These are phyloP conservation scores for Sceloporus undulatus DNA, from an alignment of 2,113 vertebrate genomes.

Conservation along the genomic window DNA sequence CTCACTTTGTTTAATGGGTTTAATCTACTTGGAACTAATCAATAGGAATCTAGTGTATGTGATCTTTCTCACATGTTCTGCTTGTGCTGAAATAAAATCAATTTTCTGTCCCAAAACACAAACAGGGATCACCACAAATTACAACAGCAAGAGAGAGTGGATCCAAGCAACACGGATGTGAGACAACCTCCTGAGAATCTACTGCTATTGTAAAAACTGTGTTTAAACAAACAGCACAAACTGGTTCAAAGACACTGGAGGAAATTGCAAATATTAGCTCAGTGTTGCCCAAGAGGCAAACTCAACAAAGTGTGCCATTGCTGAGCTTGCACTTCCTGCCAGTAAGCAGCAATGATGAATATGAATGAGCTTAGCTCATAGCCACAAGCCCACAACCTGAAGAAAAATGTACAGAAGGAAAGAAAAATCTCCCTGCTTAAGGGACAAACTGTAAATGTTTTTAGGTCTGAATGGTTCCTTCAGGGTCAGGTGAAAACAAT, in stretches of 20 bases:
- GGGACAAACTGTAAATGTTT: neutral
- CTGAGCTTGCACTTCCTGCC: neutral
- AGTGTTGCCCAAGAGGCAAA: neutral
- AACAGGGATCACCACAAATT: neutral
- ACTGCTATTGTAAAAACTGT: neutral
- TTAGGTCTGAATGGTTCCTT: neutral
- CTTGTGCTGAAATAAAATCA: no score
- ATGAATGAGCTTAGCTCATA: neutral
- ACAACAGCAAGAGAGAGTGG: neutral
- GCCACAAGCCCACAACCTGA: neutral
- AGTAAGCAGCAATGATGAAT: neutral
- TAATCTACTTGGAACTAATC: neutral
- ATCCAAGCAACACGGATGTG: neutral
- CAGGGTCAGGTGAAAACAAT: neutral
- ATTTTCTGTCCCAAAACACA: neutral
- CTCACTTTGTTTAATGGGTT: no score
- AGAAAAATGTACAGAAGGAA: neutral
- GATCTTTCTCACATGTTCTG: neutral
- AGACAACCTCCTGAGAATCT: neutral
- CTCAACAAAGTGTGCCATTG: neutral
- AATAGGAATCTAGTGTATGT: neutral
- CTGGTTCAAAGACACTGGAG: neutral
- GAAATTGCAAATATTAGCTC: slow-evolving; percentile 7
- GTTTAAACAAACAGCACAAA: neutral
- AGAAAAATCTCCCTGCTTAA: no score